These are phyloP conservation scores for Tetragnatha montana DNA, from an alignment of 2,888 invertebrate genomes.

Conservation along the genomic window DNA sequence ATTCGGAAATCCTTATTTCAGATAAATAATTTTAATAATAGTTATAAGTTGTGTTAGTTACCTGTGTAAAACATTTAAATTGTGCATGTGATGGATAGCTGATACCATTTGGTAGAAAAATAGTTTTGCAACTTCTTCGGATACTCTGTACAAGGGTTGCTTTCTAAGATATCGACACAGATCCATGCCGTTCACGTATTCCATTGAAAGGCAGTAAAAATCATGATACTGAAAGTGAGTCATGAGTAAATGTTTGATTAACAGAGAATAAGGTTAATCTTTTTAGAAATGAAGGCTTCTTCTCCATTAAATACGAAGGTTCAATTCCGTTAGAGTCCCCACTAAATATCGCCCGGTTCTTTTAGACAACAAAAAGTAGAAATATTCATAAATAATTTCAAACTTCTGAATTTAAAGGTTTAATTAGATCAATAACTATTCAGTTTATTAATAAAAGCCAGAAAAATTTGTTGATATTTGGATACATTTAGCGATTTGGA, in stretches of 20 bases:
- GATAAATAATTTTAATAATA: not conserved
- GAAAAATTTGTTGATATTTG: too few relatives aligned
- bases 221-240: conserved; percentile 80
- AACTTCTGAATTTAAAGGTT: too few relatives aligned
- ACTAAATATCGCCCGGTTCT: too few relatives aligned
- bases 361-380: too few relatives aligned
- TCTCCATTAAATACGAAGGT: too few relatives aligned
- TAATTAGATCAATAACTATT: too few relatives aligned
- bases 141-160: conserved; percentile 79
- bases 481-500: too few relatives aligned
- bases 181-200: conserved; percentile 84
- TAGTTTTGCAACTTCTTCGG: conserved; percentile 79
- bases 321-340: too few relatives aligned
- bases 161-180: conserved; percentile 82
- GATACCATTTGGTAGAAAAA: conserved; percentile 83
- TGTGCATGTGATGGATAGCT: conserved; percentile 83
- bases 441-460: too few relatives aligned
- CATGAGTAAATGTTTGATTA: not conserved
- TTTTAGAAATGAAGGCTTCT: too few relatives aligned
- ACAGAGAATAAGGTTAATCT: too few relatives aligned
- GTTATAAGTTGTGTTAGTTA: conserved; percentile 73
- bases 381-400: too few relatives aligned
- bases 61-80: conserved; percentile 83
- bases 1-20: not conserved
- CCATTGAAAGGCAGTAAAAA: conserved; percentile 84